Conservation (phyloP, 1,140 invertebrate genomes). For the Ctenoplectra terminalis region DNA sequence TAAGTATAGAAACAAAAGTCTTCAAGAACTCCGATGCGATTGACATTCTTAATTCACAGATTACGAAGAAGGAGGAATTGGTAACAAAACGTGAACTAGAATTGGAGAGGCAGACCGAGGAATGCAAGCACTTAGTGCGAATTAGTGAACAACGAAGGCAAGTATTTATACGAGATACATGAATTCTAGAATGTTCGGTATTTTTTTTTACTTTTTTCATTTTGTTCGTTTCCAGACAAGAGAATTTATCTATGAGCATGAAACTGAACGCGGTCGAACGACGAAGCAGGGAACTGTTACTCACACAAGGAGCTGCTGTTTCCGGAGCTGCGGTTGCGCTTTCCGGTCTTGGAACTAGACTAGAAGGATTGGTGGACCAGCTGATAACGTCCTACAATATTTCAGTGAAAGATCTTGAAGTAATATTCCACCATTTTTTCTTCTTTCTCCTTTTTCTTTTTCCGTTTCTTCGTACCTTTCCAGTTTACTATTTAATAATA, state of each 20-base stretch:
- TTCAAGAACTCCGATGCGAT: background rate
- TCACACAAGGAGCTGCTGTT: slow-evolving; percentile 88
- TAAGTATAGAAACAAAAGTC: background rate
- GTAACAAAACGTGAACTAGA: slow-evolving; percentile 84
- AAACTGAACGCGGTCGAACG: slow-evolving; percentile 86
- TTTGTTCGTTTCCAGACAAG: slow-evolving; percentile 81
- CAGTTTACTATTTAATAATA: background rate
- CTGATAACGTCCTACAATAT: slow-evolving; percentile 89
- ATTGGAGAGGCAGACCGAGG: slow-evolving; percentile 87
- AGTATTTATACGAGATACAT: slow-evolving; percentile 45
- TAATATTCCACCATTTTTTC: slow-evolving; percentile 70
- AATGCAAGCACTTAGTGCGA: slow-evolving; percentile 90
- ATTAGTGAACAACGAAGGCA: slow-evolving; percentile 90
- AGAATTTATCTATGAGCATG: slow-evolving; percentile 87
- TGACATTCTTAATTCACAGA: slow-evolving; percentile 52
- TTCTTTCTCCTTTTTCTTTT: background rate
- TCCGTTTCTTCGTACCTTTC: too few relatives aligned
- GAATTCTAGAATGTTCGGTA: background rate
- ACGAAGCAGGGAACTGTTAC: slow-evolving; percentile 85
- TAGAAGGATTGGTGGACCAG: slow-evolving; percentile 88
- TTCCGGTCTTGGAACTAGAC: slow-evolving; percentile 86
- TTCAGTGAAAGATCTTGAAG: slow-evolving; percentile 89
- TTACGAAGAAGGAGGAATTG: slow-evolving; percentile 80
- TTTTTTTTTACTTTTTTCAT: background rate
- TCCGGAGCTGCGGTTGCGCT: slow-evolving; percentile 89